Percentiles rank a stretch among this genome's conserved stretches.
These are phyloP conservation scores for Diplazon laetatorius DNA, from an alignment of 2,888 invertebrate species.

Conservation along the genomic window DNA sequence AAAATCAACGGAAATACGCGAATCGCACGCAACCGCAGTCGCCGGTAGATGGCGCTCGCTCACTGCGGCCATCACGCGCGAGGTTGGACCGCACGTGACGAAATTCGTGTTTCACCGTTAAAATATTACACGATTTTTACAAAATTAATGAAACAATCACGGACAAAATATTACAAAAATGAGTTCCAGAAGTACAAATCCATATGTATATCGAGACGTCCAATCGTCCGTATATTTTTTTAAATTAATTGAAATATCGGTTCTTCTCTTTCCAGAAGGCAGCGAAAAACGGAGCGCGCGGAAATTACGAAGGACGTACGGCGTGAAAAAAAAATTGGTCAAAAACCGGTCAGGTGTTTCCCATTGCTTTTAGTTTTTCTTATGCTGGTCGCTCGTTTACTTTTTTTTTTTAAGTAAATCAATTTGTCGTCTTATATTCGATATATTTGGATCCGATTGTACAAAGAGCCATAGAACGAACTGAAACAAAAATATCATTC, in stretches of 20 bases:
- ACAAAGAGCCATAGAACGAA: no score
- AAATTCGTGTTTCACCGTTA: not conserved
- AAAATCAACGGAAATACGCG: slow-evolving; percentile 55
- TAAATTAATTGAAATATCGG: no score
- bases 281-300: not conserved
- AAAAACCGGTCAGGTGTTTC: slow-evolving; percentile 3
- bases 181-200: slow-evolving; percentile 24
- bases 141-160: not conserved
- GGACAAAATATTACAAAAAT: not conserved
- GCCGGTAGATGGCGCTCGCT: slow-evolving; percentile 38
- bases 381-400: no score
- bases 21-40: no score
- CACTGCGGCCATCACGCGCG: slow-evolving; percentile 5
- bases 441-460: no score
- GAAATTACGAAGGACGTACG: slow-evolving; percentile 1
- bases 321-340: slow-evolving; percentile 29
- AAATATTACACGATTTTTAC: not conserved
- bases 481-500: no score
- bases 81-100: slow-evolving; percentile 8
- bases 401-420: not conserved
- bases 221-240: not conserved
- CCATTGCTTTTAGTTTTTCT: not conserved
- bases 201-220: not conserved
- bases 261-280: slow-evolving; percentile 13
- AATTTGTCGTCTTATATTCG: no score